phyloP scores from a whole-genome alignment of 2,888 invertebrate species.

The Mythimna loreyi region DNA sequence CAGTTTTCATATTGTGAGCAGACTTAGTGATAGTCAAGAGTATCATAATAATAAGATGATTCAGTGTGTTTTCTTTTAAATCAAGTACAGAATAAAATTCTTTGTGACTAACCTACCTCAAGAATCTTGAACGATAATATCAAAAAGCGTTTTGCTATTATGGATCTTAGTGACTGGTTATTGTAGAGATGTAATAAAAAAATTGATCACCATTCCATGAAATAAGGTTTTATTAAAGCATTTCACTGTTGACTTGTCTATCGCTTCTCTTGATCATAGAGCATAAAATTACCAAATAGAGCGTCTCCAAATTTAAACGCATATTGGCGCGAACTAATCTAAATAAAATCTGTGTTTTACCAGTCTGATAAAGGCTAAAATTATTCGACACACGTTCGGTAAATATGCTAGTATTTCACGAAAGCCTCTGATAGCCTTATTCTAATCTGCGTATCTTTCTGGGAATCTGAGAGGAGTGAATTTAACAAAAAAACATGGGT shows the following conservation, averaged over 20 bases:
- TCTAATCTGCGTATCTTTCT: slow-evolving; percentile 37
- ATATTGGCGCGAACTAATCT: slow-evolving; percentile 37
- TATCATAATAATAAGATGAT: slow-evolving; percentile 46
- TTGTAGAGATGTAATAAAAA: neutral
- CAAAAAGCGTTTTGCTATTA: neutral
- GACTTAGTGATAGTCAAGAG: slow-evolving; percentile 6
- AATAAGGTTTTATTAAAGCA: slow-evolving; percentile 1
- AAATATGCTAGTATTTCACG: slow-evolving; percentile 45
- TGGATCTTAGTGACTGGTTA: neutral
- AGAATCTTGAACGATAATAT: slow-evolving; percentile 31
- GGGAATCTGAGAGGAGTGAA: slow-evolving; percentile 24
- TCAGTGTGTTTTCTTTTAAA: slow-evolving; percentile 53
- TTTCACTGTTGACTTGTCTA: neutral
- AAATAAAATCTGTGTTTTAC: slow-evolving; percentile 43
- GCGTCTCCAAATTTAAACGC: slow-evolving; percentile 19
- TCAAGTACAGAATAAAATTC: slow-evolving; percentile 36
- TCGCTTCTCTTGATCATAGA: slow-evolving; percentile 13
- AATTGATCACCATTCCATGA: neutral
- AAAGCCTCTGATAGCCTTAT: slow-evolving; percentile 41
- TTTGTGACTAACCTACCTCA: slow-evolving; percentile 48
- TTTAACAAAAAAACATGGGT: slow-evolving; percentile 20
- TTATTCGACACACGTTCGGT: slow-evolving; percentile 46
- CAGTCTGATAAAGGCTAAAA: slow-evolving; percentile 14
- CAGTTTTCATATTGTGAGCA: slow-evolving; percentile 11
- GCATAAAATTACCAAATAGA: neutral